Evolutionary conservation across 2,888 invertebrate genomes (phyloP).

Genomic region (Nymphalis c-album): DNA sequence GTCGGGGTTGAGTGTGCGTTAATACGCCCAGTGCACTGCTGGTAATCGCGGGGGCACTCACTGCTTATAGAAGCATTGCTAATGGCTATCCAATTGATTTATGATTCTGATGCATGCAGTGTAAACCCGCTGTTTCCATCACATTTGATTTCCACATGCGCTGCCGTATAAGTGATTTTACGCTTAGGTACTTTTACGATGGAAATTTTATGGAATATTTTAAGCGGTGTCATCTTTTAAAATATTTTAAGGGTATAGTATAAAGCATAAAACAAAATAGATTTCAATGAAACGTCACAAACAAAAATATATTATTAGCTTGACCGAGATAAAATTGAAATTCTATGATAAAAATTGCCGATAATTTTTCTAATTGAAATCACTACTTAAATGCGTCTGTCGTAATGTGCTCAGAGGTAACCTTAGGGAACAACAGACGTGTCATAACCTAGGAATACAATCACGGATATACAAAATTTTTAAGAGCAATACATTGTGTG

Average conservation of each 20-base stretch:
- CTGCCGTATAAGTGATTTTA: slow-evolving; percentile 38
- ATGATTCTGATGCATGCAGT: slow-evolving; percentile 59
- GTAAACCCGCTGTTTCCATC: slow-evolving; percentile 41
- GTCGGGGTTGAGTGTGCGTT: slow-evolving; percentile 11
- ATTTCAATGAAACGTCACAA: too few species aligned
- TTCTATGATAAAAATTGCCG: too few species aligned
- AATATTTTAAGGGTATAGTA: not conserved
- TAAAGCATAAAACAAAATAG: slow-evolving; percentile 4
- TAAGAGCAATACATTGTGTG: too few species aligned
- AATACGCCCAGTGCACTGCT: slow-evolving; percentile 16
- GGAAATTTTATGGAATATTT: slow-evolving; percentile 29
- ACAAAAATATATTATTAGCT: too few species aligned
- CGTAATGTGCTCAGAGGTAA: too few species aligned
- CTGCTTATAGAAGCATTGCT: slow-evolving; percentile 42
- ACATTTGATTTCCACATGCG: slow-evolving; percentile 41
- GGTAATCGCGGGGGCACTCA: slow-evolving; percentile 28
- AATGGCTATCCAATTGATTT: slow-evolving; percentile 57
- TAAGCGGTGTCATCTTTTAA: slow-evolving; percentile 6
- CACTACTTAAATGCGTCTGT: too few species aligned
- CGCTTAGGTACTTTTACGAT: slow-evolving; percentile 32
- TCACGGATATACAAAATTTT: too few species aligned
- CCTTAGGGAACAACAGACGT: too few species aligned
- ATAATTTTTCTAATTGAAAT: too few species aligned
- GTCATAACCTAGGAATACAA: too few species aligned
- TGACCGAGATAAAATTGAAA: too few species aligned